Base-by-base conservation (phyloP, 2,888 invertebrate species). In the Pammene aurita region DNA sequence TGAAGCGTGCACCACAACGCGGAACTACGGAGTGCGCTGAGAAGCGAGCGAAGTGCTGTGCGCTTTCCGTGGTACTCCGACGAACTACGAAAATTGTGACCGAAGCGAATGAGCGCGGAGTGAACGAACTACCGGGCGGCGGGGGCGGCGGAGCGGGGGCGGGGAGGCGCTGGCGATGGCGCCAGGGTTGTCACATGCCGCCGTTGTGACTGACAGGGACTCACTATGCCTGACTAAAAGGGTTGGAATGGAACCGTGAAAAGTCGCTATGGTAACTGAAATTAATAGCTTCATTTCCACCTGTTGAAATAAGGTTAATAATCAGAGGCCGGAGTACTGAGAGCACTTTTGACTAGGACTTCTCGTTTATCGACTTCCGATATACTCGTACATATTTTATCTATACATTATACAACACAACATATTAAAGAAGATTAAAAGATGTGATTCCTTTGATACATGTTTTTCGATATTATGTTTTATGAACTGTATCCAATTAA, bases 71-170 rank as follows among this genome's bases (percentile, higher is more conserved):
- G 67, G 72, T 74, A 70, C 74, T 56, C 61, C 57, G 63, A 35
- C 55, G 55, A 48, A 63, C 63, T 42, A 42, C 63, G 44, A 54
- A 26, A 34, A 54, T 42, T 44, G 63, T 42, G 41, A 34, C 11
- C 42, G 44, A n/a, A 35, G 55, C 55, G 55, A 50, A 34, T 10
- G 26, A 57, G 64, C 44, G 56, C 42, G 34, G 64, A 61, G 68
- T 68, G 68, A 68, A 68, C 68, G 68, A 68, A 68, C 68, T 52
- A 35, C 50, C 63, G 57, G 71, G 67, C 50, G 66, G 52, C 46
- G 57, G 60, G 67, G 65, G 62, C 56, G 73, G 60, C 58, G 71
- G 71, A 57, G 58, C 71, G 71, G 60, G 60, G 70, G 77, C 73
- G 76, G 65, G 70, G 72, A 68, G 74, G 54, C 16, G 58, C 50